Percentiles rank a stretch among this genome's conserved stretches.
phyloP scores from a whole-genome alignment of 2,797 vertebrate genomes.

The Halcyon leucocephala region DNA sequence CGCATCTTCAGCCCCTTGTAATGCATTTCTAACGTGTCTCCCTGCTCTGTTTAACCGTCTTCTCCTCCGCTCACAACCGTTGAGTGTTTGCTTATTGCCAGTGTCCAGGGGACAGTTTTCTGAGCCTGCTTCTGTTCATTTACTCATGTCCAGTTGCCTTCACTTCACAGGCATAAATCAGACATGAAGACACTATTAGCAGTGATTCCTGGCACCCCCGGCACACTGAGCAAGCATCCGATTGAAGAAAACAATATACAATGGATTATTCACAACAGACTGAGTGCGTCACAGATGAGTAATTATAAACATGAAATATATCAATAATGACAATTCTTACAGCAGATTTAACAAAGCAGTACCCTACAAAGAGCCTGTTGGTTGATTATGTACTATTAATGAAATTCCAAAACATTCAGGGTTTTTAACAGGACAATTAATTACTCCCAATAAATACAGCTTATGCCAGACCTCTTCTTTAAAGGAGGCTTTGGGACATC shows the following conservation, averaged over 20 bases:
- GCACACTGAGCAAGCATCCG: conserved; percentile 18
- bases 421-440: conserved; percentile 39
- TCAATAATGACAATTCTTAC: conserved; percentile 62
- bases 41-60: neutral
- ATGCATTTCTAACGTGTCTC: neutral
- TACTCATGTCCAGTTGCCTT: neutral
- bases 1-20: rapidly evolving
- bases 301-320: conserved; percentile 64
- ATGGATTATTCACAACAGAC: conserved; percentile 65
- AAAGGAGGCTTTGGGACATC: conserved; percentile 14
- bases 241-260: conserved; percentile 39
- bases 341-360: conserved; percentile 49
- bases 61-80: neutral
- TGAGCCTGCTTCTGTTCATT: neutral
- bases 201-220: conserved; percentile 5
- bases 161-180: conserved; percentile 14
- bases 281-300: conserved; percentile 50
- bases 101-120: neutral
- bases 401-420: conserved; percentile 52
- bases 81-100: neutral
- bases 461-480: neutral
- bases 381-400: conserved; percentile 29
- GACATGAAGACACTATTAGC: neutral
- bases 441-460: conserved; percentile 29
- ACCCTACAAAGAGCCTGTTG: conserved; percentile 17